phyloP scores from a whole-genome alignment of 1,140 invertebrate species.

The Ceratina australensis region DNA sequence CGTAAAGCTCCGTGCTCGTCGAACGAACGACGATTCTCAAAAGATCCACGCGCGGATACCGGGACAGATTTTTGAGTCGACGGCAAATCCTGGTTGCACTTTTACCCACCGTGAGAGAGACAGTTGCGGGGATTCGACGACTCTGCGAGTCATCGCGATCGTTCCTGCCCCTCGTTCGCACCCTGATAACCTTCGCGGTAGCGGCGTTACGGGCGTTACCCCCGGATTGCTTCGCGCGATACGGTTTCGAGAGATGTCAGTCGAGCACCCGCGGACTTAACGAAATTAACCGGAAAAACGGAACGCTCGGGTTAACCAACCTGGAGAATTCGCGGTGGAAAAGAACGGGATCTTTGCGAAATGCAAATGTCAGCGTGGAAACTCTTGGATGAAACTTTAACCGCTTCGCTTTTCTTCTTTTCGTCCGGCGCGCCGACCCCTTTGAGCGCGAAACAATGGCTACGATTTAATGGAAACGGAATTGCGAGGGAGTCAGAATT shows the following conservation, averaged over 20 bases:
- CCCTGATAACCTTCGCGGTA: no score
- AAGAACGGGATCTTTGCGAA: conserved; percentile 17
- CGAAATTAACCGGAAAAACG: no score
- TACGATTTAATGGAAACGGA: conserved; percentile 31
- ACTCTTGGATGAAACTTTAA: conserved; percentile 13
- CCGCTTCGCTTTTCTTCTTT: conserved; percentile 18
- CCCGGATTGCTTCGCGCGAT: no score
- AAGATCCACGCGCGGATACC: conserved; percentile 30
- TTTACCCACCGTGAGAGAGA: not conserved
- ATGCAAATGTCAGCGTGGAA: conserved; percentile 27
- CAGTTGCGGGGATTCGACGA: conserved; percentile 17
- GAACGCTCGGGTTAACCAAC: no score
- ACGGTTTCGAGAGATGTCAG: no score
- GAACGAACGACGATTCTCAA: conserved; percentile 38
- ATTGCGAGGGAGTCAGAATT: conserved; percentile 14
- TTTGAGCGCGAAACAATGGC: conserved; percentile 27
- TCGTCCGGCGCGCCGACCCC: not conserved
- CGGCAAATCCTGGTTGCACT: conserved; percentile 32
- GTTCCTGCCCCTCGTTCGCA: not conserved
- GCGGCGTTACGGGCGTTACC: no score
- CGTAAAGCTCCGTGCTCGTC: conserved; percentile 46
- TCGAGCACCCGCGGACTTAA: no score
- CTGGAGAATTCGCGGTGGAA: no score
- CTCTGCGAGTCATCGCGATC: conserved; percentile 11
- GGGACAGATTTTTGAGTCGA: conserved; percentile 33